Evolutionary conservation across 2,113 vertebrate genomes (phyloP), one percentile per base, ranked within the genome.

Genomic region (Anseranas semipalmata): DNA sequence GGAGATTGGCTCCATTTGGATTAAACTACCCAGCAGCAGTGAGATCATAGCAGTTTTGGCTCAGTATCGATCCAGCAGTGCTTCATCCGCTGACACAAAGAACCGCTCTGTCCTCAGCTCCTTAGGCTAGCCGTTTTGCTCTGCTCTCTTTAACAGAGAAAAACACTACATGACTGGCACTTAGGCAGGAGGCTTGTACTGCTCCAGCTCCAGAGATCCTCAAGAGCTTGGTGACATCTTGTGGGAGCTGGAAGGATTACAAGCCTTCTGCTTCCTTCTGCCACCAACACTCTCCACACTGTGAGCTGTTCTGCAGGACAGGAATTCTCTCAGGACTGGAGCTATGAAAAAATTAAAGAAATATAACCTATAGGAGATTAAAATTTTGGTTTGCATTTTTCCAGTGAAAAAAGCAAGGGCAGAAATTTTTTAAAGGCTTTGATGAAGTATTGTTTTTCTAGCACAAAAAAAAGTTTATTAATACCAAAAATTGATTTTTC

Each of bases 181-280:
- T 75, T 15, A 60, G 6, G 22, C 30, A 50, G 27, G 43, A 75
- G 16, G 18, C 43, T 32, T 32, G 48, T 46, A 46, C n/a, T 15
- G 32, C 37, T 22, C 15, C 33, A 5, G n/a, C 41, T 73, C 9
- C 28, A 52, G 71, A 62, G n/a, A 95, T 93, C 50, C 28, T 53
- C 72, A 78, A 89, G 77, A 79, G 50, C 55, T 43, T 96, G 81
- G 81, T 89, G 96, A 95, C 96, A 97, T 87, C 96, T 97, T 75
- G 84, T 94, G 96, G 96, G n/a, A 93, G 28, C 21, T 53, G 50
- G 32, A 76, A 87, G 77, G n/a, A 95, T 95, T 58, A 59, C 95
- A 95, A 46, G 55, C 28, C 21, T 83, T 93, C 79, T 37, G 18
- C 60, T 63, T 50, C n/a, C 30, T 10, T 55, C 41, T 70, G 25